A percentile compares a stretch with the other conserved stretches of the same genome.
Conservation (phyloP, 2,797 vertebrate species). For the Pseudocheirus occidentalis region DNA sequence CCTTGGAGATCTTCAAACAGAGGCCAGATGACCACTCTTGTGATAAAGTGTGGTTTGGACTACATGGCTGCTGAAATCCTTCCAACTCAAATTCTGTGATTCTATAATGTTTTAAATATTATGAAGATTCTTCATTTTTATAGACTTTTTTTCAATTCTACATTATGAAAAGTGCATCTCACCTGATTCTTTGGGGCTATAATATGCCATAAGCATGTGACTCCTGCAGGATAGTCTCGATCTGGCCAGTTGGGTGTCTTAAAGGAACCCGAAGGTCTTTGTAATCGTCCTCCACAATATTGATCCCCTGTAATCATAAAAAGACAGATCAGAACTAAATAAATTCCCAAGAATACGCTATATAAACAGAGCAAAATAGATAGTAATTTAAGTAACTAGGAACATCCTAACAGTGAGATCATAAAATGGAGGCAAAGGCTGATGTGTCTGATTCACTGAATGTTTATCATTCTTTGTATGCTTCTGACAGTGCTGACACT, state of each 20-base stretch:
- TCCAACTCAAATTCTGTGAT: not conserved
- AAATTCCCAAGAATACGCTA: not conserved
- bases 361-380: not conserved
- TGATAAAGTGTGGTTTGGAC: not conserved
- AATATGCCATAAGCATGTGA: slow-evolving; percentile 97
- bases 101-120: not conserved
- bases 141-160: not conserved
- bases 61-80: not conserved
- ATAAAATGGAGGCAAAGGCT: not conserved
- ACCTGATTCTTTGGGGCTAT: slow-evolving; percentile 97
- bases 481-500: not conserved
- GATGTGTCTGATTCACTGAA: not conserved
- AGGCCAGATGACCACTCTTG: not conserved
- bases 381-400: not conserved
- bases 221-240: slow-evolving; percentile 96
- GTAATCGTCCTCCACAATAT: slow-evolving; percentile 95
- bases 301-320: slow-evolving; percentile 90
- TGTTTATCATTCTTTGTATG: not conserved
- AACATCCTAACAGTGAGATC: not conserved
- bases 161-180: slow-evolving; percentile 47
- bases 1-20: not conserved
- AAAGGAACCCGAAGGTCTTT: slow-evolving; percentile 92
- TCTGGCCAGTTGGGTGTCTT: slow-evolving; percentile 99
- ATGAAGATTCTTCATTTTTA: not conserved
- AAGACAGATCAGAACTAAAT: not conserved